Evolutionary conservation across 2,797 vertebrate species (phyloP).

Genomic region (Clarias fuscus): DNA sequence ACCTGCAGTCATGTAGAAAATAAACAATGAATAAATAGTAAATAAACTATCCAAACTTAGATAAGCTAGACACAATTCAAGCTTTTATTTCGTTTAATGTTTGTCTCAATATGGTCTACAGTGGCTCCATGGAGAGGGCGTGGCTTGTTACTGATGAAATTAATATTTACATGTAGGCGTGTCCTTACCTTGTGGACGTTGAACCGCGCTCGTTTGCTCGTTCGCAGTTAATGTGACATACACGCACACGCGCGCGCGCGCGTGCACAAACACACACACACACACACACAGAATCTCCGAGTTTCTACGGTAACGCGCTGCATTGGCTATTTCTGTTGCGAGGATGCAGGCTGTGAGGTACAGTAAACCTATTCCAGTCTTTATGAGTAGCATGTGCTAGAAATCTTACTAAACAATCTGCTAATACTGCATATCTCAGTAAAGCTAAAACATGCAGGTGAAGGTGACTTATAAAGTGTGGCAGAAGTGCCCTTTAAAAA

Average conservation of each 20-base stretch:
- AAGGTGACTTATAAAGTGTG: conserved; percentile 57
- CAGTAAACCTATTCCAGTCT: conserved; percentile 28
- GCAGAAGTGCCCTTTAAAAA: conserved; percentile 58
- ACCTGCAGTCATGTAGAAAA: not conserved
- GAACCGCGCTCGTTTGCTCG: conserved; percentile 33
- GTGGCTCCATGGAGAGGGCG: not conserved
- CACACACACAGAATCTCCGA: not conserved
- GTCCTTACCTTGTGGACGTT: conserved; percentile 32
- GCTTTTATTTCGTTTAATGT: not conserved
- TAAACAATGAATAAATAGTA: not conserved
- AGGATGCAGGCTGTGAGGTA: conserved; percentile 49
- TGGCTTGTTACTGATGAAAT: not conserved
- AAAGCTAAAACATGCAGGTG: conserved; percentile 47
- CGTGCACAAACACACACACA: not conserved
- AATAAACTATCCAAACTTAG: not conserved
- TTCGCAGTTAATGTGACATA: conserved; percentile 19
- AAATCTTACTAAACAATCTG: conserved; percentile 12
- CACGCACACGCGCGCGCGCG: not conserved
- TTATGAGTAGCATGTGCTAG: conserved; percentile 12
- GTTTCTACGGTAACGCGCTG: conserved; percentile 41
- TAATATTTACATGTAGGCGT: conserved; percentile 49
- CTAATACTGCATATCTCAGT: conserved; percentile 12
- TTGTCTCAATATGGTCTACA: not conserved
- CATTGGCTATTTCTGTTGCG: conserved; percentile 30
- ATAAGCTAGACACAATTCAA: not conserved